Base-by-base conservation (phyloP, 2,888 invertebrate species). In the Brachycybe producta region DNA sequence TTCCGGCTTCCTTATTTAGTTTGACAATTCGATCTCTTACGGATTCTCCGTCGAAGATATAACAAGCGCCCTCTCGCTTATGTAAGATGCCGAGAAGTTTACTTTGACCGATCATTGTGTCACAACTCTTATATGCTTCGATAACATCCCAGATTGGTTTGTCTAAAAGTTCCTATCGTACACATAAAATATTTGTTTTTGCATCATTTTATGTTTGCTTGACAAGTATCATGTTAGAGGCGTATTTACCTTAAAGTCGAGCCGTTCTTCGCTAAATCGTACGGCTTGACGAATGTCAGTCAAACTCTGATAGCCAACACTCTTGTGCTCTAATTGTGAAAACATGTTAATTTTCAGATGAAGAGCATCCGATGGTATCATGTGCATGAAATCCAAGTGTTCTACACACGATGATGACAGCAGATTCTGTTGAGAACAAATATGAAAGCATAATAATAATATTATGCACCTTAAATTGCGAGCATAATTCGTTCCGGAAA, bases 341-440 rank as follows among this genome's bases (percentile, higher is more conserved):
- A 95, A 91, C 55, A 86, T 83, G 5, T 76, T 77, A 63, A 90
- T 82, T 61, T 78, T 75, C 60, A 80, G 77, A 42, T 82, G 76
- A 64, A 81, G 79, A 51, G 81, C 78, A 59, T 84, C 81, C 38
- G 74, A 62, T 1, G 69, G n/a, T n/a, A n/a, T n/a, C n/a, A n/a
- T 66, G 64, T 83, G 85, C 77, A 97, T 83, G 67, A 95, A 98
- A 71, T 98, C 98, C 67, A 98, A 74, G 72, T 98, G 97, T 67
- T 98, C 98, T 77, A 92, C 86, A 64, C 97, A 98, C 4, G 95
- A 92, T 59, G 95, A 92, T n/a, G 94, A 88, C 56, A 97, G 85
- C 49, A 98, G 75, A 71, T 97, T 97, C 76, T 98, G 88, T 52
- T 88, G 70, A 23, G 87, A 28, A 36, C 15, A 55, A 7, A 41